phyloP scores from a whole-genome alignment of 1,140 invertebrate genomes.

The Meteorus sp. region DNA sequence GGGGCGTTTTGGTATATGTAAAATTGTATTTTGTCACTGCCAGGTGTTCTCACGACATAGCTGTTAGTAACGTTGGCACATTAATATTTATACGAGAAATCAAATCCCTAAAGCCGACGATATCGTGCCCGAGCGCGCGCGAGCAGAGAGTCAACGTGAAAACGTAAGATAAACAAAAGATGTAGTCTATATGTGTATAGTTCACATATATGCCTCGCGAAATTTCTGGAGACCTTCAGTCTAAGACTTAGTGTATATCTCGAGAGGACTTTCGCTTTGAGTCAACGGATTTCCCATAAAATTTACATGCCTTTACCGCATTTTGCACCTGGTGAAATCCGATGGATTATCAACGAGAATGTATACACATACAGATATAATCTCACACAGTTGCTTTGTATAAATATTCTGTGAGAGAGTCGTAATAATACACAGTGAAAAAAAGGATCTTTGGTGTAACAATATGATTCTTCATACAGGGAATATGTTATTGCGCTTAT shows the following conservation, averaged over 20 bases:
- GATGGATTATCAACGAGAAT: constrained; percentile 12
- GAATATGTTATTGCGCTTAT: too few species aligned
- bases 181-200: constrained; percentile 7
- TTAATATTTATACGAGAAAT: constrained; percentile 54
- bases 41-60: too few species aligned
- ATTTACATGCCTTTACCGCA: constrained; percentile 20
- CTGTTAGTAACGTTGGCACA: constrained; percentile 27
- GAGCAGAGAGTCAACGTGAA: constrained; percentile 40
- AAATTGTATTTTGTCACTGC: constrained; percentile 22
- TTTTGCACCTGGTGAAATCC: constrained; percentile 1
- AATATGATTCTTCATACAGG: too few species aligned
- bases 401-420: neutral
- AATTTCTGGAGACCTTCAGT: constrained; percentile 42
- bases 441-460: too few species aligned
- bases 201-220: constrained; percentile 37
- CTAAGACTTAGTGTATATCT: constrained; percentile 28
- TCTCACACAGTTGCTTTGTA: too few species aligned
- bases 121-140: constrained; percentile 32
- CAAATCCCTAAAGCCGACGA: constrained; percentile 39
- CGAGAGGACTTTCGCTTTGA: constrained; percentile 2
- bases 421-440: too few species aligned
- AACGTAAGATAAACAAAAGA: constrained; percentile 51
- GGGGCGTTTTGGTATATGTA: too few species aligned
- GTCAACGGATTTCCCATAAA: constrained; percentile 17
- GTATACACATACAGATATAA: neutral